Evolutionary conservation across 2,888 invertebrate genomes (phyloP), one percentile per base, ranked within the genome.

Genomic region (Acanthopleura granulata): DNA sequence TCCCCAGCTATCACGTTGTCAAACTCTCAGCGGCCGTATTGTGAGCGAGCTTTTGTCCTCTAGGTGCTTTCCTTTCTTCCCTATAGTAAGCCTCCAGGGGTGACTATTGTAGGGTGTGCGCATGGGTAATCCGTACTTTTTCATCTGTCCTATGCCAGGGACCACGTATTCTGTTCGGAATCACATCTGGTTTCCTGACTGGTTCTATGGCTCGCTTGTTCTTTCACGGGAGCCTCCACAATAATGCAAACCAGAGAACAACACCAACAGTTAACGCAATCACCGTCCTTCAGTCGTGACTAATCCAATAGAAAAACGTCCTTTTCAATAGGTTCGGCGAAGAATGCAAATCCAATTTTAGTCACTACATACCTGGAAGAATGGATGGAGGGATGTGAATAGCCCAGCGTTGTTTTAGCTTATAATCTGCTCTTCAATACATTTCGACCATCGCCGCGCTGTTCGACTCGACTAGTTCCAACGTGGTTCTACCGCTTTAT

Each of bases 361-460:
- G 57, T 22, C 18, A 57, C 57, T 22, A 57, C n/a, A n/a, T 57
- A 18, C 57, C 6, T 6, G 57, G 57, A 57, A 57, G 22, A 57
- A 22, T n/a, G 57, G 25, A 22, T 3, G 14, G 66, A 6, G 22
- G 25, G 6, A 27, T 3, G 25, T 66, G 29, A 27, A 22, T 18
- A 27, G 40, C 40, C 9, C 40, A 66, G 16, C 25, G 66, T 66
- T 66, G 66, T 66, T 66, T 66, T 66, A 66, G 25, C 29, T 27
- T 66, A 27, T 66, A 66, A 27, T 66, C 29, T 6, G 27, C 16
- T n/a, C 40, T 22, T 66, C 25, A 66, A 66, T 66, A 66, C 57
- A 22, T 57, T 22, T 57, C 40, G 4, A 40, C 40, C 40, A 3
- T 40, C n/a, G n/a, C 40, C 40, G 3, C 9, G 40, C 40, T 40